Evolutionary conservation across 2,888 invertebrate genomes (phyloP).

Genomic region (Pristionchus japonicus): DNA sequence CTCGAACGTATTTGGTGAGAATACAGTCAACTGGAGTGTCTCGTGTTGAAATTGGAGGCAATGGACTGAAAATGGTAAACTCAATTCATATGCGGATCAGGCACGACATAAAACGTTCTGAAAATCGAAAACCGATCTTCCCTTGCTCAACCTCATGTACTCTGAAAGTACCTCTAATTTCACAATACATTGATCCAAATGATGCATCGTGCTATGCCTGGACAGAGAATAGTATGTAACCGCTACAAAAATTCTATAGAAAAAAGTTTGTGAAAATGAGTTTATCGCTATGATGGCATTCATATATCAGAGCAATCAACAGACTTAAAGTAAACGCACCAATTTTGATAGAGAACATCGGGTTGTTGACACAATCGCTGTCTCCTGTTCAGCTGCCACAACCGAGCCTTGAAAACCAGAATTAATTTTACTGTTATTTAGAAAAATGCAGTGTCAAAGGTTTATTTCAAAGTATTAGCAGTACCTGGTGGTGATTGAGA

Average conservation of each 20-base stretch:
- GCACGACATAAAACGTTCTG: too few relatives aligned
- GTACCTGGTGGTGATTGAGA: slow-evolving; percentile 71
- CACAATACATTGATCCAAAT: too few relatives aligned
- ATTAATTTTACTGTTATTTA: too few relatives aligned
- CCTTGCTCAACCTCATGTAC: too few relatives aligned
- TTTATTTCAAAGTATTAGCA: not conserved
- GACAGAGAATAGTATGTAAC: too few relatives aligned
- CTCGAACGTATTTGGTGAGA: slow-evolving; percentile 92
- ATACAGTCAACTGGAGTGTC: slow-evolving; percentile 96
- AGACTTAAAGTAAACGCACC: not conserved
- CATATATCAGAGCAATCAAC: not conserved
- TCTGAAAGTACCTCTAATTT: too few relatives aligned
- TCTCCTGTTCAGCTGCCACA: slow-evolving; percentile 94
- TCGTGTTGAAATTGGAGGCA: slow-evolving; percentile 92
- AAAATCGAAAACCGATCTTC: too few relatives aligned
- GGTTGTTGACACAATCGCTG: slow-evolving; percentile 92
- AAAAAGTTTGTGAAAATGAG: not conserved
- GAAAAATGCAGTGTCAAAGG: not conserved
- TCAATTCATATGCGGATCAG: too few relatives aligned
- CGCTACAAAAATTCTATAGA: too few relatives aligned
- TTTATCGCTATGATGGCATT: not conserved
- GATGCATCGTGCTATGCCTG: too few relatives aligned
- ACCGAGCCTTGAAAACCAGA: slow-evolving; percentile 83
- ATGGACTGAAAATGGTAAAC: slow-evolving; percentile 80
- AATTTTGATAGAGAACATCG: slow-evolving; percentile 87